These are phyloP conservation scores for Physella acuta DNA, from an alignment of 1,140 invertebrate species.

Conservation along the genomic window DNA sequence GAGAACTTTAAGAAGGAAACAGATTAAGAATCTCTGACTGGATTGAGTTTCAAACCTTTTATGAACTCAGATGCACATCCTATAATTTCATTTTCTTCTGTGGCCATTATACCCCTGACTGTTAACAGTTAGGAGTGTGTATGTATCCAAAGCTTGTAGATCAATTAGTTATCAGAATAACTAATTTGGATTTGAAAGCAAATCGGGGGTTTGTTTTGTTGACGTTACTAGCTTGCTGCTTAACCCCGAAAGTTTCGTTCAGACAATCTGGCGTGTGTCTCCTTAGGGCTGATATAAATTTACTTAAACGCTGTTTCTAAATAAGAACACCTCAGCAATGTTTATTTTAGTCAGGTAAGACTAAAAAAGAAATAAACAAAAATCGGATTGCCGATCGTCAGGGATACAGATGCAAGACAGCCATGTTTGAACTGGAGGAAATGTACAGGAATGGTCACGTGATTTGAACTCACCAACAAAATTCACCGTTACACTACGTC, in stretches of 20 bases:
- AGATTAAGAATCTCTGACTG: neutral
- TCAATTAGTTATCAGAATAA: neutral
- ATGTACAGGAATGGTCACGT: slow-evolving; percentile 42
- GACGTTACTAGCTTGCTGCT: neutral
- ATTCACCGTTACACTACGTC: slow-evolving; percentile 41
- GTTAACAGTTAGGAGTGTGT: neutral
- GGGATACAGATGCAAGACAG: slow-evolving; percentile 36
- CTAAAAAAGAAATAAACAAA: neutral
- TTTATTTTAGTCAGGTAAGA: neutral
- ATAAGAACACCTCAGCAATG: neutral
- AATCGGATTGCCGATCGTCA: slow-evolving; percentile 11
- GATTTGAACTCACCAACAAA: slow-evolving; percentile 43
- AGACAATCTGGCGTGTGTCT: neutral
- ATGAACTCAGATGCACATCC: slow-evolving; percentile 60
- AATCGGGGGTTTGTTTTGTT: neutral
- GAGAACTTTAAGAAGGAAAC: neutral
- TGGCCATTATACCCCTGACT: slow-evolving; percentile 36
- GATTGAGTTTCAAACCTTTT: slow-evolving; percentile 46
- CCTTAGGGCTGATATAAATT: neutral
- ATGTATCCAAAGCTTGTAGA: neutral
- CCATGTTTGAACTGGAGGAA: slow-evolving; percentile 55
- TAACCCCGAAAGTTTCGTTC: neutral
- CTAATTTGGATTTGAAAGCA: neutral
- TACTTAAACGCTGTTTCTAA: neutral
- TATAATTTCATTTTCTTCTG: slow-evolving; percentile 59